Percentiles rank a stretch among this genome's conserved stretches.
These are phyloP conservation scores for Epinephelus moara DNA, from an alignment of 2,113 vertebrate genomes.

Conservation along the genomic window DNA sequence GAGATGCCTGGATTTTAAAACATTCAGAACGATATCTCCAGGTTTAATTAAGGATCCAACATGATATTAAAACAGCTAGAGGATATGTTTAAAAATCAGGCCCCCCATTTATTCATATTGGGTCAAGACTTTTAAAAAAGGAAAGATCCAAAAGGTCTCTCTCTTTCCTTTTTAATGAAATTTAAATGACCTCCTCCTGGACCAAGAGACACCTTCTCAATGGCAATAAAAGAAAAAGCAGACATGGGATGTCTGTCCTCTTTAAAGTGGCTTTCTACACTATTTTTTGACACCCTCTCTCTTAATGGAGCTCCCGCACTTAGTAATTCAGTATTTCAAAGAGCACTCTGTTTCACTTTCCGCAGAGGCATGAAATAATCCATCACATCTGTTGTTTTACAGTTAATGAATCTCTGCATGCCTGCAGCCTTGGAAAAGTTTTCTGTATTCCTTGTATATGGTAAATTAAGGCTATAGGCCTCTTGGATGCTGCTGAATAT, in stretches of 20 bases:
- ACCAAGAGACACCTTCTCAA: conserved; percentile 52
- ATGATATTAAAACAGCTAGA: conserved; percentile 44
- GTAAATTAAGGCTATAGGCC: conserved; percentile 38
- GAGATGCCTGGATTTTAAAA: conserved; percentile 24
- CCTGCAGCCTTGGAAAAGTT: conserved; percentile 37
- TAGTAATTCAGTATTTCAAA: conserved; percentile 63
- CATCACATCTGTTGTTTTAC: conserved; percentile 72
- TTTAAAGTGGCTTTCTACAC: conserved; percentile 56
- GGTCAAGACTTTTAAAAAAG: conserved; percentile 35
- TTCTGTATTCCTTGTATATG: conserved; percentile 13
- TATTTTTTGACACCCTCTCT: conserved; percentile 58
- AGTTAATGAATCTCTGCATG: conserved; percentile 62
- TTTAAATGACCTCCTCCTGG: conserved; percentile 59
- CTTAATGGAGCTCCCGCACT: conserved; percentile 61
- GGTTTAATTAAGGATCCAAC: conserved; percentile 40
- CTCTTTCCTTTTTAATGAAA: conserved; percentile 55
- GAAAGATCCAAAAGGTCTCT: conserved; percentile 56
- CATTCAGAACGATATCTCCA: conserved; percentile 28
- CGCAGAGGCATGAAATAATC: conserved; percentile 59
- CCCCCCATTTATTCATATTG: conserved; percentile 36
- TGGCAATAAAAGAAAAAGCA: conserved; percentile 45
- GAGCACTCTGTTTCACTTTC: conserved; percentile 69
- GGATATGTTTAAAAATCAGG: conserved; percentile 51
- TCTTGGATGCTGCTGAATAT: conserved; percentile 20
- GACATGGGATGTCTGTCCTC: conserved; percentile 38